phyloP scores from a whole-genome alignment of 1,140 invertebrate genomes.

The Diorhabda sublineata region DNA sequence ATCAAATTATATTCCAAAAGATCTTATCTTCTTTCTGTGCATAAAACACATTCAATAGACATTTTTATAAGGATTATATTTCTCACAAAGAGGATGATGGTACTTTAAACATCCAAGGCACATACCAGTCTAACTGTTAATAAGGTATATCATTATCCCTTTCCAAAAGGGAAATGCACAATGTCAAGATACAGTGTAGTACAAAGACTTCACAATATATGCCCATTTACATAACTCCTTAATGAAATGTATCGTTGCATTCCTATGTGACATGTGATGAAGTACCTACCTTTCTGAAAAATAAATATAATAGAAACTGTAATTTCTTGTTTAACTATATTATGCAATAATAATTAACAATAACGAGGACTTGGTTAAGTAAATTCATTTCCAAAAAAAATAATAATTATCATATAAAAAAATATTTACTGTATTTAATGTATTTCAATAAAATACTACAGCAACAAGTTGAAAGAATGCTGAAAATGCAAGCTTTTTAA shows the following conservation, averaged over 20 bases:
- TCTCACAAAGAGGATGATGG: slow-evolving; percentile 14
- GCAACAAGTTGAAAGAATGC: too few species aligned
- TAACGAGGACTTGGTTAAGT: too few species aligned
- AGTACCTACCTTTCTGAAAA: neutral
- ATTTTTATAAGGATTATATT: slow-evolving; percentile 17
- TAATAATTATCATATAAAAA: too few species aligned
- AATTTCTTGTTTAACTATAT: neutral
- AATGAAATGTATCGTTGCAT: slow-evolving; percentile 4
- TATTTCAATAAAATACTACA: too few species aligned
- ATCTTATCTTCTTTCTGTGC: slow-evolving; percentile 4
- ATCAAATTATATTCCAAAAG: slow-evolving; percentile 12
- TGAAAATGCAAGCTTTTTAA: too few species aligned
- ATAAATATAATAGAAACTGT: neutral
- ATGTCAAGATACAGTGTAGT: slow-evolving; percentile 10
- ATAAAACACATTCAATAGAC: slow-evolving; percentile 12
- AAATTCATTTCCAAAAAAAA: too few species aligned
- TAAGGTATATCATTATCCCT: slow-evolving; percentile 15
- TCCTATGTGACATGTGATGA: slow-evolving; percentile 6
- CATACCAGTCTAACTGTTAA: slow-evolving; percentile 13
- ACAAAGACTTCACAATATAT: slow-evolving; percentile 8
- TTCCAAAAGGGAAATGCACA: slow-evolving; percentile 8
- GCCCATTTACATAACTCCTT: slow-evolving; percentile 4
- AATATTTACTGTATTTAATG: too few species aligned
- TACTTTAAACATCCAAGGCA: slow-evolving; percentile 11
- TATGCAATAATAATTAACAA: too few species aligned